Percentiles rank a stretch among this genome's conserved stretches.
Conservation (phyloP, 2,113 vertebrate species). For the Phrynocephalus versicolor region DNA sequence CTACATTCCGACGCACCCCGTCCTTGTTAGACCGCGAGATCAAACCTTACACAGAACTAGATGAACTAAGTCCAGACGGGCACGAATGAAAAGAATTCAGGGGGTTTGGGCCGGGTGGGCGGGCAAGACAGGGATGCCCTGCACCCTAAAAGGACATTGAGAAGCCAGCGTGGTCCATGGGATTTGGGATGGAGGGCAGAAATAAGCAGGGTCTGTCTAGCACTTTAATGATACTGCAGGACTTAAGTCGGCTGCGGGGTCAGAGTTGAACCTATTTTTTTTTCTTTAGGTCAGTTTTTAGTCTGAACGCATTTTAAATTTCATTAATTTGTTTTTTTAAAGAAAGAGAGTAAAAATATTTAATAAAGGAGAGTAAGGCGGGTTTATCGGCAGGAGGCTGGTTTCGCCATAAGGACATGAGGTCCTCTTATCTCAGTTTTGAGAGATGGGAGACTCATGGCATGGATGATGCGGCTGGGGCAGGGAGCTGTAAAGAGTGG, state of each 20-base stretch:
- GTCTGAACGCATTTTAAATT: slow-evolving; percentile 1
- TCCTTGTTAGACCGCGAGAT: slow-evolving; percentile 79
- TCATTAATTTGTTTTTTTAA: neutral
- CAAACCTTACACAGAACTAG: slow-evolving; percentile 86
- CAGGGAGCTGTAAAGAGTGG: neutral
- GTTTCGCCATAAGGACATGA: neutral
- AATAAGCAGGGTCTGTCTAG: neutral
- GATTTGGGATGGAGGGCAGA: neutral
- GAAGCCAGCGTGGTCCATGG: neutral
- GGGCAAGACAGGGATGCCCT: neutral
- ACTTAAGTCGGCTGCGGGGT: too few species aligned
- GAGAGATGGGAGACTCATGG: neutral
- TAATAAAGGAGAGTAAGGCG: neutral
- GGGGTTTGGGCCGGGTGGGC: too few species aligned
- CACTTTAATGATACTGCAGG: neutral
- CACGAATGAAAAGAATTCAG: slow-evolving; percentile 45
- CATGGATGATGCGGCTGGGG: neutral
- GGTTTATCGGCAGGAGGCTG: neutral
- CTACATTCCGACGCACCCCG: slow-evolving; percentile 74
- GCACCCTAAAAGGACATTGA: too few species aligned
- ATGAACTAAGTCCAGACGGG: slow-evolving; percentile 79
- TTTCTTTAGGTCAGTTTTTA: slow-evolving; percentile 13
- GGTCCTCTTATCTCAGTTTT: neutral
- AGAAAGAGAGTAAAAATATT: neutral
- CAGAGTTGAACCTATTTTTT: neutral